Evolutionary conservation across 2,113 vertebrate species (phyloP), one percentile per base, ranked within the genome.

Genomic region (Rhinopomastus cyanomelas): DNA sequence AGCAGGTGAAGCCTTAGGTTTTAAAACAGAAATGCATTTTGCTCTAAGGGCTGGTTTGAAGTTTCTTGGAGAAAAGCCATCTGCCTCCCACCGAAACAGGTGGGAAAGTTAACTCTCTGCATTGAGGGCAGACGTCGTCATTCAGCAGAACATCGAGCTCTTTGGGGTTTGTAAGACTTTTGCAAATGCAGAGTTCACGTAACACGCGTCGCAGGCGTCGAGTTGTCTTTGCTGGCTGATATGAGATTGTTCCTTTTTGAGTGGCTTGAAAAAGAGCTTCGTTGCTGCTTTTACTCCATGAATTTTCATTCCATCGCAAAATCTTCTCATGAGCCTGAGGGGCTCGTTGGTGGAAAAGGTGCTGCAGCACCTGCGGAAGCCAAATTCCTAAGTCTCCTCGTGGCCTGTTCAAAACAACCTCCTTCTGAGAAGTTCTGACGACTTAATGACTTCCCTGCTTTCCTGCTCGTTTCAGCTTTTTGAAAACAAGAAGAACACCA

Each of bases 401-500:
- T 34, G 73, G 9, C 55, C 79, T 1, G 0, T 59, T 59, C 69
- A 29, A 84, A 76, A 51, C 12, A 34, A 21, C 23, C 57, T 37
- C 62, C 20, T 46, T 29, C 9, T 9, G 48, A 87, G 52, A 42
- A 44, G 37, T 29, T 29, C 32, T 29, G 44, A 5, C 64, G 23
- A 12, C 56, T 48, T 76, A 69, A 68, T 6, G 0, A 16, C 56
- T 73, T 49, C 65, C 52, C 2, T 57, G 19, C 55, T 88, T 88
- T 92, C 81, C 81, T 93, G 29, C 81, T 66, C 78, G 73, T 94
- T 94, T 77, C 95, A 99, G 99, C 98, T 98, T 6, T 98, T 99
- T 89, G 98, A 99, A 90, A 97, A 97, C 80, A 98, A 97, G 95
- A 98, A 97, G 94, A 97, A 97, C 56, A 85, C 93, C 5, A 98